Evolutionary conservation across 1,140 invertebrate species (phyloP).

Genomic region (Limonius californicus): DNA sequence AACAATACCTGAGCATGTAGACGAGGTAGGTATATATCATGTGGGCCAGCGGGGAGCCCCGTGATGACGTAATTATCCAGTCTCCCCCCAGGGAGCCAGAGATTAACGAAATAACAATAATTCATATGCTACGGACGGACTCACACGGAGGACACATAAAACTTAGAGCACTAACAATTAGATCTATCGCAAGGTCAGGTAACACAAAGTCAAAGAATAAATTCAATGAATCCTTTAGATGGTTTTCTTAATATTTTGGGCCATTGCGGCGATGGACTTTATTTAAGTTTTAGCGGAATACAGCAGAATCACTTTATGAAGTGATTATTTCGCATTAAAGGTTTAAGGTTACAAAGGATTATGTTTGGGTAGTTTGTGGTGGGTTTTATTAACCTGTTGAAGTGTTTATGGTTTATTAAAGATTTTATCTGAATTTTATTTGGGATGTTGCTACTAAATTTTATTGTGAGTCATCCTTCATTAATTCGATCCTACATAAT

Average conservation of each 20-base stretch:
- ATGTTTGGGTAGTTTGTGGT: too few species aligned
- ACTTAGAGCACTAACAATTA: neutral
- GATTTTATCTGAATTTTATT: too few species aligned
- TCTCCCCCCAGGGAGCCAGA: constrained; percentile 31
- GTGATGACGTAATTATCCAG: constrained; percentile 42
- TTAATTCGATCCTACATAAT: too few species aligned
- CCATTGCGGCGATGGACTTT: too few species aligned
- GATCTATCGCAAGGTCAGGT: neutral
- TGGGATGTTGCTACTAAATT: too few species aligned
- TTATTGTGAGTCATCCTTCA: too few species aligned
- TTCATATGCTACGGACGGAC: constrained; percentile 30
- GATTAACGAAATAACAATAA: constrained; percentile 36
- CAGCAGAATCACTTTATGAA: too few species aligned
- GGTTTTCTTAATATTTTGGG: neutral
- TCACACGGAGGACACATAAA: constrained; percentile 16
- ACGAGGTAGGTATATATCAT: constrained; percentile 35
- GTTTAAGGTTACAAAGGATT: too few species aligned
- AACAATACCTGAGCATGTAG: constrained; percentile 32
- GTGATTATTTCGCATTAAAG: neutral
- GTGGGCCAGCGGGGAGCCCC: constrained; percentile 23
- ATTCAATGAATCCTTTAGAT: too few species aligned
- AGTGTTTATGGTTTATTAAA: too few species aligned
- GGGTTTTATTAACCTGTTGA: too few species aligned
- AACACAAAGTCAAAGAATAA: neutral
- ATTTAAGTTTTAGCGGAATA: neutral